Evolutionary conservation across 2,113 vertebrate genomes (phyloP), one percentile per base, ranked within the genome.

Genomic region (Pitta sordida): DNA sequence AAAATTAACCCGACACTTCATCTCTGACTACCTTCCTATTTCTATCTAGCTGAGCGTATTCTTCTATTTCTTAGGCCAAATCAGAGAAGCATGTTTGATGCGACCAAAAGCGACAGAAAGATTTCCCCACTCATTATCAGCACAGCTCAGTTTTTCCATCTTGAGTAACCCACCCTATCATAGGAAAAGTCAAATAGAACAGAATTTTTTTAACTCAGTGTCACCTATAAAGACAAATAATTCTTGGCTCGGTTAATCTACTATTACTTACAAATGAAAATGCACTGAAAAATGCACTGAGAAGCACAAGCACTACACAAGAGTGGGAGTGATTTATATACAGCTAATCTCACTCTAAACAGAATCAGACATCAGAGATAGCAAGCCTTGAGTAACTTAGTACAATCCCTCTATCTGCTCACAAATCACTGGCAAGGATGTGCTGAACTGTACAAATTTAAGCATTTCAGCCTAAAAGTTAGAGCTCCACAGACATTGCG

Each of bases 221-320:
- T 90, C 92, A 93, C 91, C 91, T 94, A 90, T 51, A 87, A 93
- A 91, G 94, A 89, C 58, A 95, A 95, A 85, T 91, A 96, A 96
- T 77, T 83, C 62, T 87, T 89, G 81, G 46, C 59, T 37, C 59
- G 21, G 70, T 85, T 89, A 89, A 86, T 79, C 73, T 91, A 59
- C 48, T 86, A 24, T 87, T 91, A 95, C 90, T 91, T 93, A 85
- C 74, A 82, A 91, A 85, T 11, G 85, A 96, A 96, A 96, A 85
- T 7, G 3, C 43, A 92, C 49, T 55, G 78, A 89, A 95, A 95
- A 94, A 94, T 85, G 78, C 81, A 85, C 63, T 36, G 67, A 80
- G 81, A 76, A 89, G 39, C 75, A 24, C 59, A 80, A 95, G 70
- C 27, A 43, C 91, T 90, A 70, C 43, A 58, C 46, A 90, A 63